Conservation (phyloP, 37 sponge, comb jelly and placozoan genomes). For the Aplysina aerophoba region DNA sequence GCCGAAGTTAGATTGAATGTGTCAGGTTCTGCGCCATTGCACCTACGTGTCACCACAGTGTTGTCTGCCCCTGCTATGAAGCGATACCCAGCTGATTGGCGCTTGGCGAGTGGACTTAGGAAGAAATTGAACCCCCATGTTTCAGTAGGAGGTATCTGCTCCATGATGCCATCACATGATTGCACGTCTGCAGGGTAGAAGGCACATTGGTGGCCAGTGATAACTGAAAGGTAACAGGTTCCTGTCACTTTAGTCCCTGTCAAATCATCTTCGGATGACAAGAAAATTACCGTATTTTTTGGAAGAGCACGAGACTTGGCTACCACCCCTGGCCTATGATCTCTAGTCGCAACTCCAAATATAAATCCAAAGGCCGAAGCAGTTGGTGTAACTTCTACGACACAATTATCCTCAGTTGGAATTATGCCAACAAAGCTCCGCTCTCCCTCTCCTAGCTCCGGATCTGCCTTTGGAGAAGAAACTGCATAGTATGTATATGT, state of each 20-base stretch:
- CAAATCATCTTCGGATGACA: slow-evolving; percentile 14
- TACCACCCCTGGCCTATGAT: neutral
- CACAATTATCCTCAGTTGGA: slow-evolving; percentile 52
- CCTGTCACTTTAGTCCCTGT: slow-evolving; percentile 45
- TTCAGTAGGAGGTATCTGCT: slow-evolving; percentile 64
- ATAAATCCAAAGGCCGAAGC: neutral
- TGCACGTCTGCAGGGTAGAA: neutral
- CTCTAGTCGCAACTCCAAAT: neutral
- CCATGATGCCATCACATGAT: slow-evolving; percentile 60
- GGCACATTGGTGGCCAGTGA: slow-evolving; percentile 47
- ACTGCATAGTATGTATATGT: slow-evolving; percentile 52
- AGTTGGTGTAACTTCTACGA: slow-evolving; percentile 43
- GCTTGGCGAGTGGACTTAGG: slow-evolving; percentile 28
- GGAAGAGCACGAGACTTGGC: slow-evolving; percentile 14
- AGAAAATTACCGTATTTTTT: neutral
- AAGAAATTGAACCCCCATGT: slow-evolving; percentile 65
- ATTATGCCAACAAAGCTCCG: slow-evolving; percentile 28
- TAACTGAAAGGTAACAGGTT: slow-evolving; percentile 38
- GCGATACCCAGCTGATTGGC: slow-evolving; percentile 24
- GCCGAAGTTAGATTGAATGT: slow-evolving; percentile 7
- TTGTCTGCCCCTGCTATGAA: slow-evolving; percentile 42
- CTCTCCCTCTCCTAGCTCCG: neutral
- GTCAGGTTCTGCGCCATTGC: slow-evolving; percentile 1
- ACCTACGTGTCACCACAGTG: slow-evolving; percentile 43
- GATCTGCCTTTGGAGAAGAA: neutral